These are phyloP conservation scores for Ophion ventricosus DNA, from an alignment of 2,888 invertebrate species.

Conservation along the genomic window DNA sequence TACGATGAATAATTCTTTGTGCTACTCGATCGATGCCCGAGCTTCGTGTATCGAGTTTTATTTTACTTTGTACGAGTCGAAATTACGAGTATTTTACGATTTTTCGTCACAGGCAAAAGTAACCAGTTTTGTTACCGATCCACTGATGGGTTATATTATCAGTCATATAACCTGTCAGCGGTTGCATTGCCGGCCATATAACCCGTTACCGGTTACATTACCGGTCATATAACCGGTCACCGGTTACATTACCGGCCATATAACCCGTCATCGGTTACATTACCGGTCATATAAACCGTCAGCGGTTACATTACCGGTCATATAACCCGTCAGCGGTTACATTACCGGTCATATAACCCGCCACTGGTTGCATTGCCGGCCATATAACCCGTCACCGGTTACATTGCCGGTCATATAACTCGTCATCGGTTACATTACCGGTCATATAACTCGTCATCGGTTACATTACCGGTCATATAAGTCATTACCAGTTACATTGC, in stretches of 20 bases:
- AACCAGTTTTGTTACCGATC: no score
- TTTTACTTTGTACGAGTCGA: not conserved
- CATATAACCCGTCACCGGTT: no score
- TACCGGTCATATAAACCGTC: not conserved
- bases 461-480: not conserved
- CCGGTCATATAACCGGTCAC: not conserved
- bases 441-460: no score
- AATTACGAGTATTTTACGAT: not conserved
- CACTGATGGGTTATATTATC: not conserved
- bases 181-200: not conserved
- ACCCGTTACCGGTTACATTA: not conserved
- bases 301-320: not conserved
- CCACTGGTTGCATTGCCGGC: no score
- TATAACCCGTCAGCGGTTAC: no score
- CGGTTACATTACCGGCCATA: not conserved
- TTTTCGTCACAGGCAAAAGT: not conserved
- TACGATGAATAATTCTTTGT: not conserved
- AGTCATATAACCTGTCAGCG: not conserved
- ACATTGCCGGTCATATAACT: no score
- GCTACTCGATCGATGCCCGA: not conserved
- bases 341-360: no score
- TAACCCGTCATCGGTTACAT: not conserved
- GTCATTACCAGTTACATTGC: not conserved
- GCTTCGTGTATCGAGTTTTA: not conserved
- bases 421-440: no score